A percentile compares a stretch with the other conserved stretches of the same genome.
Conservation (phyloP, 1,140 invertebrate species). For the Cydia fagiglandana region DNA sequence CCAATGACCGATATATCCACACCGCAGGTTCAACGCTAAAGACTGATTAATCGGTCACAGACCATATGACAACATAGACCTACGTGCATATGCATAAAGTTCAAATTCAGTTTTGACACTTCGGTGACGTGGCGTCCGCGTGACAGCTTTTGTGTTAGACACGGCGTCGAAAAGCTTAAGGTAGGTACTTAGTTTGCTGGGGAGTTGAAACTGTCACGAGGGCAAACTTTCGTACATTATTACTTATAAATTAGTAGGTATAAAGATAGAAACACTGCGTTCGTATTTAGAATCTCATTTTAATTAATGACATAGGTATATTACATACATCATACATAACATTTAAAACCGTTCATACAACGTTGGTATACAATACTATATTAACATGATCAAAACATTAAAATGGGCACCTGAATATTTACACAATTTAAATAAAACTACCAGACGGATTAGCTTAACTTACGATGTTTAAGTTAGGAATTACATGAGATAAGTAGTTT, state of each 20-base stretch:
- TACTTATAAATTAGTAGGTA: neutral
- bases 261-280: constrained; percentile 39
- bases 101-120: no score
- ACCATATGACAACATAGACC: no score
- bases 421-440: constrained; percentile 44
- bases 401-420: constrained; percentile 51
- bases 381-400: constrained; percentile 47
- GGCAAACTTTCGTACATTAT: neutral
- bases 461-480: constrained; percentile 21
- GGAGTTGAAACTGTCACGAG: neutral
- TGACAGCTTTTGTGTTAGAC: no score
- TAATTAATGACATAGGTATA: constrained; percentile 51
- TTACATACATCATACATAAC: constrained; percentile 59
- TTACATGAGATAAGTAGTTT: constrained; percentile 17
- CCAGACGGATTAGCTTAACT: constrained; percentile 51
- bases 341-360: constrained; percentile 58
- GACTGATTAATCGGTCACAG: no score
- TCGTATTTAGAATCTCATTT: constrained; percentile 58
- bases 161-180: no score
- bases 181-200: no score
- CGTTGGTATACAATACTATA: constrained; percentile 48
- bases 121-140: no score
- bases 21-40: no score
- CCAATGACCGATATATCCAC: no score
- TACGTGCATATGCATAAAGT: no score